Evolutionary conservation across 2,113 vertebrate species (phyloP), one percentile per base, ranked within the genome.

Genomic region (Gymnocephalus cernua): DNA sequence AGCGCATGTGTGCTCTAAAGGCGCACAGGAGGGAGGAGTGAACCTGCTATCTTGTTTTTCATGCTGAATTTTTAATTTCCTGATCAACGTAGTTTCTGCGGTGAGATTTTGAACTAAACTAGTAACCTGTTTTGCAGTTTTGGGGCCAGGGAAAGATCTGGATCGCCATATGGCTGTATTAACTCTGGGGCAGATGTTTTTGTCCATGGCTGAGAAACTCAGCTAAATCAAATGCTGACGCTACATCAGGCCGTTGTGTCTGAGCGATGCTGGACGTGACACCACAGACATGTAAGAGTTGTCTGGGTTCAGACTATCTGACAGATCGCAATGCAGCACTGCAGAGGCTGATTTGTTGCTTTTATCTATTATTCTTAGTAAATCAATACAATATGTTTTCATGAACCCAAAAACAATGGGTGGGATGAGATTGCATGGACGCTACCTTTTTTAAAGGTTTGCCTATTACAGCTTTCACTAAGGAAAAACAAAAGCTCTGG

Each of bases 41-140:
- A 74, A 81, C 61, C 69, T 32, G 57, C 73, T 88, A 83, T 89
- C 77, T 82, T 84, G 79, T 74, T 85, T 87, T 87, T 81, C 57
- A 2, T 56, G 45, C 45, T 73, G 58, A 77, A 84, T 78, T 68
- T 89, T 90, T 90, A 74, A 91, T 90, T 91, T 91, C 91, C 84
- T 90, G 85, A 89, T 89, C 73, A 64, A 67, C 77, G 72, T 29
- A 18, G 59, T 76, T 80, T 75, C 78, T 2, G 16, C 82, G 58
- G 86, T 68, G 56, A 72, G 38, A 80, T 59, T 85, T 83, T 19
- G 27, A 23, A 6, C 41, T 61, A 23, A 71, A 81, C 45, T 29
- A 61, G 70, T 81, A 74, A 74, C 76, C 54, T 75, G 51, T 67
- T 58, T 48, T 23, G 44, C 72, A 38, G 63, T 68, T 56, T 45